These are phyloP conservation scores for Polypedilum pembai DNA, from an alignment of 1,140 invertebrate species.

Conservation along the genomic window DNA sequence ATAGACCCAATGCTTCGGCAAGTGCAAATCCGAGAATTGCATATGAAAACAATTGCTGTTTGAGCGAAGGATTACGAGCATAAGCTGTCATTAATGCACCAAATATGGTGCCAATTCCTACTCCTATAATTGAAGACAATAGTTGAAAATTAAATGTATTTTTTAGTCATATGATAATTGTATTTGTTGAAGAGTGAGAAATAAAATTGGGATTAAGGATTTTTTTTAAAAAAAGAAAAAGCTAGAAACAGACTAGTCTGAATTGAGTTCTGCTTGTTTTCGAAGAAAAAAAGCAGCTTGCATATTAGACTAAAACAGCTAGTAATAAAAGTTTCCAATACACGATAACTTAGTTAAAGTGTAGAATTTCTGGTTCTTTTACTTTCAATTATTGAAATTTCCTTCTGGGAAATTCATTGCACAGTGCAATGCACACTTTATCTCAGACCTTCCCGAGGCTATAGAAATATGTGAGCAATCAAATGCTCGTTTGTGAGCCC, in stretches of 20 bases:
- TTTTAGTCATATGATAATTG: too few species aligned
- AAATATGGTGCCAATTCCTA: constrained; percentile 90
- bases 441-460: constrained; percentile 54
- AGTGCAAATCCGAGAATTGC: constrained; percentile 90
- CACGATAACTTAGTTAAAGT: constrained; percentile 32
- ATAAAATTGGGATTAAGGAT: background rate
- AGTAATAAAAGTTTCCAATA: constrained; percentile 50
- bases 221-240: constrained; percentile 32
- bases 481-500: constrained; percentile 49
- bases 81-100: constrained; percentile 86
- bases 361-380: constrained; percentile 49
- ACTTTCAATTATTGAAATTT: constrained; percentile 47
- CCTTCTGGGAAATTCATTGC: constrained; percentile 45
- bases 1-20: constrained; percentile 92
- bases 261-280: constrained; percentile 49
- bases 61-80: constrained; percentile 85
- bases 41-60: constrained; percentile 90
- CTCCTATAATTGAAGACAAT: constrained; percentile 61
- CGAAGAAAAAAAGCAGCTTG: constrained; percentile 41
- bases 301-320: constrained; percentile 52
- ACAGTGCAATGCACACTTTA: constrained; percentile 38
- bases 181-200: background rate
- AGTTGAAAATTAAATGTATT: background rate
- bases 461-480: constrained; percentile 42
- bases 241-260: constrained; percentile 53